A percentile compares a stretch with the other conserved stretches of the same genome.
Evolutionary conservation across 2,888 invertebrate genomes (phyloP).

Genomic region (Chirona hameri): DNA sequence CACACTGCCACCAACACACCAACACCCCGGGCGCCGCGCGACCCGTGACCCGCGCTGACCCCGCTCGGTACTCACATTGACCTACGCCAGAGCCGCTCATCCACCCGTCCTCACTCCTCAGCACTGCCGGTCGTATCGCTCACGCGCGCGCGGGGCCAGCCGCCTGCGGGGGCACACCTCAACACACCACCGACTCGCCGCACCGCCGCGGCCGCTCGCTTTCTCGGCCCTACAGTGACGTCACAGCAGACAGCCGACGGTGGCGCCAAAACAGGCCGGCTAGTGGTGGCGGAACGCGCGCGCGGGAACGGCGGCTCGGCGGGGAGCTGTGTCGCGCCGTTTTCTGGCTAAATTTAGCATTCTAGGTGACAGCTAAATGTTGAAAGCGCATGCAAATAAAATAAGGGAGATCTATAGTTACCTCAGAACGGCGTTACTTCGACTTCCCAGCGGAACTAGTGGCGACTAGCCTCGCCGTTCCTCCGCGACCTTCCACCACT

Average conservation of each 20-base stretch:
- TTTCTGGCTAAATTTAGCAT: too few relatives aligned
- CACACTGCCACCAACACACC: too few relatives aligned
- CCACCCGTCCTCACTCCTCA: background rate
- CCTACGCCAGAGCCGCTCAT: background rate
- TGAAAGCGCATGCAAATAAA: too few relatives aligned
- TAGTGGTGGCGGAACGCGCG: background rate
- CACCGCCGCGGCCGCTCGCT: background rate
- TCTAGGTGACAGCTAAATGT: too few relatives aligned
- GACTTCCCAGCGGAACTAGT: too few relatives aligned
- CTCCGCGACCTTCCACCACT: background rate
- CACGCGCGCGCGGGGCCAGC: background rate
- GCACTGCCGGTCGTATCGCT: background rate
- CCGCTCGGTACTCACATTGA: background rate
- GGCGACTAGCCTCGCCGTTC: too few relatives aligned
- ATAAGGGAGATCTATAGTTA: too few relatives aligned
- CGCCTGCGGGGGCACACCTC: background rate
- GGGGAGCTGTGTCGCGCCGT: background rate
- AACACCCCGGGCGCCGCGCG: background rate
- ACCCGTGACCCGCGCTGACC: background rate
- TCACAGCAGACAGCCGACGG: background rate
- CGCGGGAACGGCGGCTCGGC: background rate
- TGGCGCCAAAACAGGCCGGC: background rate
- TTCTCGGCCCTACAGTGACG: background rate
- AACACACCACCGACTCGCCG: background rate
- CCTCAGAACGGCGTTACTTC: too few relatives aligned